These are phyloP conservation scores for Argynnis bischoffii DNA, from an alignment of 2,888 invertebrate species.

Conservation along the genomic window DNA sequence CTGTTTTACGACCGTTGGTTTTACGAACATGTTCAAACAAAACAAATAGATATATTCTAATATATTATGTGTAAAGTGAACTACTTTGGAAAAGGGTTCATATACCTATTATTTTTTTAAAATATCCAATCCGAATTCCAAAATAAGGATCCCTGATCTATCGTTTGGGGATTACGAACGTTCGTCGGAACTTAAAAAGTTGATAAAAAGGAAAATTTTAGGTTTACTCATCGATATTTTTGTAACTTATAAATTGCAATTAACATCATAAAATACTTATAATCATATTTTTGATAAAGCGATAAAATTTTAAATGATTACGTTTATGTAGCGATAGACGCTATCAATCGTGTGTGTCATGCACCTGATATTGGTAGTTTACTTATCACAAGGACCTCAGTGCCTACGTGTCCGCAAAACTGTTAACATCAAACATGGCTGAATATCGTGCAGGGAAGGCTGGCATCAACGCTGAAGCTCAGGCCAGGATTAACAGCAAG, in stretches of 20 bases:
- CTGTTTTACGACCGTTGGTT: too few relatives aligned
- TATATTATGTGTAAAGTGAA: too few relatives aligned
- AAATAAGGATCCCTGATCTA: too few relatives aligned
- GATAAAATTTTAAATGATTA: constrained; percentile 50
- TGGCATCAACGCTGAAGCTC: constrained; percentile 78
- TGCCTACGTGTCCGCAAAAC: constrained; percentile 69
- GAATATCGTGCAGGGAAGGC: constrained; percentile 76
- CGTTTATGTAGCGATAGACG: constrained; percentile 65
- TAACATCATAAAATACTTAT: constrained; percentile 53
- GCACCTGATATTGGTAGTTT: constrained; percentile 62
- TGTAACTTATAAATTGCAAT: constrained; percentile 34
- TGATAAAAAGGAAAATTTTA: background rate
- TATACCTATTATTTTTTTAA: too few relatives aligned
- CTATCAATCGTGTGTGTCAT: constrained; percentile 62
- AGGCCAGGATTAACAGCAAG: constrained; percentile 92
- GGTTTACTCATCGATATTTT: constrained; percentile 38
- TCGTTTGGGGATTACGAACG: too few relatives aligned
- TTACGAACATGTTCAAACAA: too few relatives aligned
- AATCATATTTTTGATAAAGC: constrained; percentile 57
- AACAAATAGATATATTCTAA: too few relatives aligned
- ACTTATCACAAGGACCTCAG: constrained; percentile 73
- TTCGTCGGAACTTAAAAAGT: background rate
- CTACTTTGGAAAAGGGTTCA: too few relatives aligned
- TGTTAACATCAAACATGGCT: constrained; percentile 72
- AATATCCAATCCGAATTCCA: too few relatives aligned